Evolutionary conservation across 2,888 invertebrate species (phyloP).

Genomic region (Leptinotarsa tumamoca): DNA sequence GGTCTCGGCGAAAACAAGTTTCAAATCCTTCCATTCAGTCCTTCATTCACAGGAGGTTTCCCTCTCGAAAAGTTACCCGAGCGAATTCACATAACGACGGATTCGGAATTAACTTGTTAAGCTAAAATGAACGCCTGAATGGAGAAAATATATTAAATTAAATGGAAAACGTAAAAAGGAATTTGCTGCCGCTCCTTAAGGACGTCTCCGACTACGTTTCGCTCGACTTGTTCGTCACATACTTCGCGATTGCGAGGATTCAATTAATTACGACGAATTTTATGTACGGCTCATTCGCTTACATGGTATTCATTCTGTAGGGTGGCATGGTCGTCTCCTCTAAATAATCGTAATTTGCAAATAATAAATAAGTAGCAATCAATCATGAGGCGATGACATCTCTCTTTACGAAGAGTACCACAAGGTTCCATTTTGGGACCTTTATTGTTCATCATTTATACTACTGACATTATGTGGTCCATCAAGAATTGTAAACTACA

Average conservation of each 20-base stretch:
- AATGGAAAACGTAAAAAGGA: constrained; percentile 50
- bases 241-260: neutral
- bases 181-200: constrained; percentile 15
- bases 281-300: too few relatives aligned
- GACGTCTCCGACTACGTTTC: constrained; percentile 4
- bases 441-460: too few relatives aligned
- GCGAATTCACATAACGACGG: constrained; percentile 53
- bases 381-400: too few relatives aligned
- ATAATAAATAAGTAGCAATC: too few relatives aligned
- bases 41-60: constrained; percentile 35
- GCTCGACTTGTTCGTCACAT: neutral
- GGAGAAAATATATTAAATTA: constrained; percentile 53
- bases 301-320: too few relatives aligned
- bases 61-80: constrained; percentile 50
- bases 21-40: constrained; percentile 37
- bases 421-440: too few relatives aligned
- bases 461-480: too few relatives aligned
- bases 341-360: too few relatives aligned
- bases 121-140: constrained; percentile 56
- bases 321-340: too few relatives aligned
- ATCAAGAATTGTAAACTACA: too few relatives aligned
- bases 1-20: constrained; percentile 34
- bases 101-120: constrained; percentile 61
- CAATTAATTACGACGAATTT: neutral
- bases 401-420: too few relatives aligned